These are phyloP conservation scores for Kuschelorhynchus macadamiae DNA, from an alignment of 2,888 invertebrate genomes.

Conservation along the genomic window DNA sequence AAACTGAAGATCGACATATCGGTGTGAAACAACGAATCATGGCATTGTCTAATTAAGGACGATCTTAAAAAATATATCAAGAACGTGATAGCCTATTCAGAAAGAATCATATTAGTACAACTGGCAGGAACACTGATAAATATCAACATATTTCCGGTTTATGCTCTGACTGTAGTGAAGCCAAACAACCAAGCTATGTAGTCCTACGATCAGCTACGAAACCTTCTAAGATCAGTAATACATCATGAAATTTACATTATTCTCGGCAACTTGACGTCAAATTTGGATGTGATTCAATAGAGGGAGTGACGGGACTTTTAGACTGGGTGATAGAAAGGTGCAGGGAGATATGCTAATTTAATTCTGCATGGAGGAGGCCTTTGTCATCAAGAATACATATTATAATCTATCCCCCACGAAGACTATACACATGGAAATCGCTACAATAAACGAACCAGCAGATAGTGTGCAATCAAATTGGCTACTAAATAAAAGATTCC, in stretches of 20 bases:
- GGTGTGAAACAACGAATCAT: neutral
- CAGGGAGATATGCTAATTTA: neutral
- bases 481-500: constrained; percentile 51
- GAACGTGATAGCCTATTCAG: constrained; percentile 6
- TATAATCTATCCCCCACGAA: constrained; percentile 6
- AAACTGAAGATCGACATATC: neutral
- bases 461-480: constrained; percentile 54
- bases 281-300: neutral
- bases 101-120: constrained; percentile 11
- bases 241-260: no score
- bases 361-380: neutral
- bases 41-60: neutral
- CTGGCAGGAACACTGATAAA: neutral
- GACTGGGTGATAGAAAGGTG: neutral
- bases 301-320: neutral
- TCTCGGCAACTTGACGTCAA: neutral
- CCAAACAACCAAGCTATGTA: neutral
- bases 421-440: constrained; percentile 52
- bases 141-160: neutral
- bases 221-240: no score
- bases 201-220: no score
- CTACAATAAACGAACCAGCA: constrained; percentile 42
- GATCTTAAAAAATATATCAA: constrained; percentile 15
- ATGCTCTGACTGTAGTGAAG: neutral
- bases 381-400: constrained; percentile 9